phyloP scores from a whole-genome alignment of 2,888 invertebrate species.

The Chydorus sphaericus region DNA sequence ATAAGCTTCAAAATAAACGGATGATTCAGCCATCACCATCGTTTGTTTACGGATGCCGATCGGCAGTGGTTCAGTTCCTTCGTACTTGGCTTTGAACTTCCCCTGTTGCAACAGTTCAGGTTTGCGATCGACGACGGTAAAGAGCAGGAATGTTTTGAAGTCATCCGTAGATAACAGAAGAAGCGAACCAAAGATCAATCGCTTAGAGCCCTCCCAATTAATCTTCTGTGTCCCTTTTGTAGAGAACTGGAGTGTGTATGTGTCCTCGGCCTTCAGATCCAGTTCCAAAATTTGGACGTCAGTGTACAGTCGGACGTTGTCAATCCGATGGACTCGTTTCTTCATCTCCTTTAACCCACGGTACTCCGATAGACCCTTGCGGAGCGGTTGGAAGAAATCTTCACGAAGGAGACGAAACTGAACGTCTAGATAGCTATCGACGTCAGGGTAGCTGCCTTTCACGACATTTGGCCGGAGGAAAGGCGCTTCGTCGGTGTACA shows the following conservation, averaged over 20 bases:
- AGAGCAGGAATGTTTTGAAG: constrained; percentile 52
- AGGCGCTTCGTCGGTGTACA: constrained; percentile 25
- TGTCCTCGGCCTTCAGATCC: background rate
- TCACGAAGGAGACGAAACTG: constrained; percentile 63
- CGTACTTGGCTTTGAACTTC: constrained; percentile 33
- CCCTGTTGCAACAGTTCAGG: constrained; percentile 34
- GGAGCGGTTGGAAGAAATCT: constrained; percentile 59
- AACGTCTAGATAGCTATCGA: constrained; percentile 60
- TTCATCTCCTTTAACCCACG: background rate
- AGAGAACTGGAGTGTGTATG: constrained; percentile 17
- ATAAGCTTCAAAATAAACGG: constrained; percentile 69
- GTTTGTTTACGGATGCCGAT: constrained; percentile 23
- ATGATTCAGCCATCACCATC: constrained; percentile 56
- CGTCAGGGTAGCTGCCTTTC: constrained; percentile 44
- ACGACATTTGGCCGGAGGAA: constrained; percentile 41
- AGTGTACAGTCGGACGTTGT: constrained; percentile 19
- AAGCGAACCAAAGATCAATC: constrained; percentile 54
- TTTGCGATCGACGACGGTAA: constrained; percentile 46
- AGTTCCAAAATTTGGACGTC: constrained; percentile 15
- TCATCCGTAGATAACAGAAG: constrained; percentile 52
- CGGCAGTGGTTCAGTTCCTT: constrained; percentile 17
- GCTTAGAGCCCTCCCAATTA: constrained; percentile 37
- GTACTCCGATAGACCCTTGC: constrained; percentile 46
- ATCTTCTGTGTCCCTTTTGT: constrained; percentile 26
- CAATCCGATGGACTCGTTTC: constrained; percentile 13